Conservation (phyloP, 2,888 invertebrate genomes). For the Macaria liturata region DNA sequence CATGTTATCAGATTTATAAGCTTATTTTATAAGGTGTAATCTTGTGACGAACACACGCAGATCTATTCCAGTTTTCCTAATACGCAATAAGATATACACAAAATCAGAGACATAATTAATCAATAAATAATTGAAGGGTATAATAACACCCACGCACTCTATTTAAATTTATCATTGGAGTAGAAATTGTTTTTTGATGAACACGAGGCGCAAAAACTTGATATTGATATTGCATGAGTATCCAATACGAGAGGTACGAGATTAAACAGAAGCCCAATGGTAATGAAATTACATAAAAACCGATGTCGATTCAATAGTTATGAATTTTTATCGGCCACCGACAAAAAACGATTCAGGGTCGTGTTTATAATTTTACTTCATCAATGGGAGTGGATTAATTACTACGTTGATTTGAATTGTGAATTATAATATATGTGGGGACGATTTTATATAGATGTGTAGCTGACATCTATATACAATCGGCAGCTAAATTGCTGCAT, state of each 20-base stretch:
- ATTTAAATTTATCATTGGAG: no score
- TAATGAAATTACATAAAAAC: conserved; percentile 11
- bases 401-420: conserved; percentile 5
- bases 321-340: conserved; percentile 2
- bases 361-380: conserved; percentile 19
- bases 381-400: conserved; percentile 21
- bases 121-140: no score
- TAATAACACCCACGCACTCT: no score
- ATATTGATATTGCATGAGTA: conserved; percentile 1
- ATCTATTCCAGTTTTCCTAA: no score
- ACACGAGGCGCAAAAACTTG: not conserved
- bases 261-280: conserved; percentile 10
- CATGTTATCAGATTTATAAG: no score
- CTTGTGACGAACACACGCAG: no score
- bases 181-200: not conserved
- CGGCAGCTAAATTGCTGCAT: no score
- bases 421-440: conserved; percentile 5
- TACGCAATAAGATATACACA: no score
- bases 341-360: conserved; percentile 26
- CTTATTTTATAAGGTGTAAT: no score
- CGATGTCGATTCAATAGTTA: conserved; percentile 12
- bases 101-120: no score
- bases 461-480: no score
- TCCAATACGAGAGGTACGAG: not conserved
- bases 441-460: no score